Evolutionary conservation across 2,797 vertebrate species (phyloP), one percentile per base, ranked within the genome.

Genomic region (Amniataba percoides): DNA sequence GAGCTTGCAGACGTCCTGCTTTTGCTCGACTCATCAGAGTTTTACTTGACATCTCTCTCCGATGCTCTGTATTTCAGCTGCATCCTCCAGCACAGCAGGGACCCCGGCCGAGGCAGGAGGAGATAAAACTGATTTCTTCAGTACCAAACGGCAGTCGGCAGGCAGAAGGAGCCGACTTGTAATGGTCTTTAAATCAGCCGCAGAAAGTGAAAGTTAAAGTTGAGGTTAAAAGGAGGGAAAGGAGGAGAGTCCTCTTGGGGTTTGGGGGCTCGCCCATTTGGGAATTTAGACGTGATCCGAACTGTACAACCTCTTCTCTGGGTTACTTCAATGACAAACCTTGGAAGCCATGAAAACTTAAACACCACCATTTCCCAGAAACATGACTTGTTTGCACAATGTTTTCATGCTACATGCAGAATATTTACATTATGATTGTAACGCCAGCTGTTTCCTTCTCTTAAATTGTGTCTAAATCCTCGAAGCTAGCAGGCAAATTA

Each of bases 61-160:
- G 67, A 60, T 71, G 56, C 60, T 88, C 86, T 81, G 72, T 82
- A 81, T 80, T 80, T 82, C 68, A 74, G 6, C 63, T 60, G 78
- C 73, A 78, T 85, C 71, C 65, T 51, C 27, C 39, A 59, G 76
- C 39, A 7, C 82, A 74, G 72, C 76, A 43, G 81, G 77, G 66
- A 66, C 36, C 23, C 27, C 0, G 3, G 79, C 62, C 63, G 60
- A 78, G 43, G 56, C 57, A 81, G 49, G 23, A 71, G 59, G 61
- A 83, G 81, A 88, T 86, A 79, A 83, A 86, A 83, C 80, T 59
- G 68, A 77, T 84, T 84, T 78, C 75, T 80, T 69, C 60, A 66
- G 73, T n/a, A 59, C 25, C 40, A 40, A 31, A 55, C 8, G 0
- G 66, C 74, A 74, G 61, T 74, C 72, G 64, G 51, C 52, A 3